Percentiles rank a stretch among this genome's conserved stretches.
Evolutionary conservation across 2,888 invertebrate species (phyloP).

Genomic region (Sarcophaga rosellei): DNA sequence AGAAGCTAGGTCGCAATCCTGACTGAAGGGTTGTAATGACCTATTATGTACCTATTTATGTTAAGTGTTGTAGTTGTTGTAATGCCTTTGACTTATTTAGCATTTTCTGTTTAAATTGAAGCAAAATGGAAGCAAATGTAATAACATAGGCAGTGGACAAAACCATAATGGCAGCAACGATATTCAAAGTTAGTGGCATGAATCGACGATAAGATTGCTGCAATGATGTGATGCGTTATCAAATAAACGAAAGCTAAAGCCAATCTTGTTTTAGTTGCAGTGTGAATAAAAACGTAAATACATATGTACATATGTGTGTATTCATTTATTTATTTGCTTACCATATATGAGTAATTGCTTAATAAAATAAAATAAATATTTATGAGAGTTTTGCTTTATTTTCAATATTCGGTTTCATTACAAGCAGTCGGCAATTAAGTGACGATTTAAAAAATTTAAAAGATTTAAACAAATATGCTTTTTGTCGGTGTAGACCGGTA

Average conservation of each 20-base stretch:
- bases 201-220: constrained; percentile 53
- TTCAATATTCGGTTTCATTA: constrained; percentile 20
- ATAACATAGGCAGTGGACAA: constrained; percentile 57
- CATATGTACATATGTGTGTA: too few relatives aligned
- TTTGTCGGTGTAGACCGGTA: constrained; percentile 36
- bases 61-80: too few relatives aligned
- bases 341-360: constrained; percentile 52
- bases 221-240: constrained; percentile 35
- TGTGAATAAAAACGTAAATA: constrained; percentile 56
- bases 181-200: constrained; percentile 34
- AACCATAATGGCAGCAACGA: constrained; percentile 47
- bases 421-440: constrained; percentile 14
- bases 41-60: too few relatives aligned
- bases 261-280: constrained; percentile 47
- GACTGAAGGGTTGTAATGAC: too few relatives aligned
- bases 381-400: too few relatives aligned
- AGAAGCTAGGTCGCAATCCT: too few relatives aligned
- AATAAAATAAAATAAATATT: constrained; percentile 43
- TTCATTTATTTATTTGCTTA: constrained; percentile 37
- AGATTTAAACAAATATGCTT: constrained; percentile 2
- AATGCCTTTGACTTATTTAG: too few relatives aligned
- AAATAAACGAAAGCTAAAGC: constrained; percentile 55
- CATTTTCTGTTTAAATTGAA: too few relatives aligned
- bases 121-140: constrained; percentile 37
- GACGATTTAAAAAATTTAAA: not conserved